Conservation (phyloP, 2,113 vertebrate species). For the Promerops cafer region DNA sequence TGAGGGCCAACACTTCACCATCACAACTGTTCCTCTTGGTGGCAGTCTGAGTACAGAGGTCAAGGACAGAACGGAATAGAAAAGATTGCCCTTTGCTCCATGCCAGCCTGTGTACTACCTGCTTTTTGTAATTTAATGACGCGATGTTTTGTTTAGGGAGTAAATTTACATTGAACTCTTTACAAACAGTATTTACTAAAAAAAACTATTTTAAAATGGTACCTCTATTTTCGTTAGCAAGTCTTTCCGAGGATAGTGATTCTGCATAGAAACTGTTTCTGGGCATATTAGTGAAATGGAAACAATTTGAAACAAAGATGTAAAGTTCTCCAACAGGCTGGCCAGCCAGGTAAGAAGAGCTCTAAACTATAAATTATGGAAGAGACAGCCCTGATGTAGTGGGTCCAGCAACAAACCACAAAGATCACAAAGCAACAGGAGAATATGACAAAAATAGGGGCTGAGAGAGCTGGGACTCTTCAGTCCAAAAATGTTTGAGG, state of each 20-base stretch:
- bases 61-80: slow-evolving; percentile 7
- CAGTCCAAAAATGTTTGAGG: background rate
- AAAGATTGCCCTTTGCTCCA: background rate
- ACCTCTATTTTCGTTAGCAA: background rate
- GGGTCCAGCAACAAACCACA: background rate
- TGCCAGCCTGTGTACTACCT: background rate
- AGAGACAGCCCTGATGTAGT: background rate
- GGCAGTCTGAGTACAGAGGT: slow-evolving; percentile 33
- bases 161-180: background rate
- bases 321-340: background rate
- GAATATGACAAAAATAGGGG: background rate
- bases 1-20: background rate
- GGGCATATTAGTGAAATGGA: background rate
- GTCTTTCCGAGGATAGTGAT: background rate
- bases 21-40: slow-evolving; percentile 14
- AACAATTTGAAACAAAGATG: background rate
- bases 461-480: background rate
- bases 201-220: background rate
- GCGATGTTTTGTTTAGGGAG: background rate
- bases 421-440: background rate
- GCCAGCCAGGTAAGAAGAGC: background rate
- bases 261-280: background rate
- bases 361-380: background rate
- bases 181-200: background rate
- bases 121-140: background rate